A percentile compares a stretch with the other conserved stretches of the same genome.
Conservation (phyloP, 2,797 vertebrate genomes). For the Cossypha heuglini region DNA sequence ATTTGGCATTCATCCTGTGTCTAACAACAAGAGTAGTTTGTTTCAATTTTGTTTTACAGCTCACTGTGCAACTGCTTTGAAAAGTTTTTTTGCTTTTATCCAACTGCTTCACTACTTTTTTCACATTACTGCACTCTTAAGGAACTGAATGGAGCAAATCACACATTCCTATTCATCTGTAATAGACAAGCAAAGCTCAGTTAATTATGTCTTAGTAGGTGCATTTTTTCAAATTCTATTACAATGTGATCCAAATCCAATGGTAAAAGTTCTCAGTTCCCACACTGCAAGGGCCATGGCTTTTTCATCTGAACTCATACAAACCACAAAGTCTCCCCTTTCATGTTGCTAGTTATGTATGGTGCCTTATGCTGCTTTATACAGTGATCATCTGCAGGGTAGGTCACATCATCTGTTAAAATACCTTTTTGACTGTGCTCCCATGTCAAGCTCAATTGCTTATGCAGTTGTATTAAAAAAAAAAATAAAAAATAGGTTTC, state of each 20-base stretch:
- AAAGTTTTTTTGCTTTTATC: background rate
- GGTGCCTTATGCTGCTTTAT: background rate
- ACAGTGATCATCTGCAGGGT: background rate
- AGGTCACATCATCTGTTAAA: background rate
- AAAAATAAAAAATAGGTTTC: background rate
- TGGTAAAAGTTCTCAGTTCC: background rate
- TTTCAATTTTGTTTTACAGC: conserved; percentile 5
- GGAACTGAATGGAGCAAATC: background rate
- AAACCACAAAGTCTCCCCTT: background rate
- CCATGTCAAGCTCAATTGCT: background rate
- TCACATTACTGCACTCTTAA: background rate
- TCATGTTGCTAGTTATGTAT: background rate
- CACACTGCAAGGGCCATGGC: background rate
- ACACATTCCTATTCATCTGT: background rate
- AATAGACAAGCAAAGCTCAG: background rate
- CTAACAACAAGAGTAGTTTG: conserved; percentile 9
- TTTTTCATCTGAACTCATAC: background rate
- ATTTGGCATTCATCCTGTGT: background rate
- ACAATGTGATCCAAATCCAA: background rate
- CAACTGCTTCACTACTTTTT: background rate
- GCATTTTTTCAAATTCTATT: background rate
- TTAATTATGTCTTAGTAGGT: background rate
- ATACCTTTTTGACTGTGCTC: background rate
- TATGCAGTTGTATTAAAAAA: background rate
- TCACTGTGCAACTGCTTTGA: background rate